A percentile compares a stretch with the other conserved stretches of the same genome.
Evolutionary conservation across 2,113 vertebrate genomes (phyloP).

Genomic region (Strigops habroptila): DNA sequence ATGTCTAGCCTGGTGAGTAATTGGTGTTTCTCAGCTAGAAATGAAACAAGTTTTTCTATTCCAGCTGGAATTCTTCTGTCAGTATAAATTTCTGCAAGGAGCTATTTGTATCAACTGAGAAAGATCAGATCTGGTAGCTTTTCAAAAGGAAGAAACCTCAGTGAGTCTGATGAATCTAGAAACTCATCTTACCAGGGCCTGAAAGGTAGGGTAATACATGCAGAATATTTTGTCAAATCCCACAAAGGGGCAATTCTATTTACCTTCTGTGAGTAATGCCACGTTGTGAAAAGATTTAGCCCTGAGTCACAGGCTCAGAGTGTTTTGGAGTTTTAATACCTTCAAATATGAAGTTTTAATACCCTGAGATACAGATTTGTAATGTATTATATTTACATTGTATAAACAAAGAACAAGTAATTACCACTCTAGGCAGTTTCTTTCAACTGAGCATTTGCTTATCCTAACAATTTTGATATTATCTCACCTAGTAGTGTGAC

Average conservation of each 20-base stretch:
- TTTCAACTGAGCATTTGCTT: neutral
- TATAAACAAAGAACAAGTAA: neutral
- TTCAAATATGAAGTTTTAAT: neutral
- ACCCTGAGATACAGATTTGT: neutral
- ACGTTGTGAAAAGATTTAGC: neutral
- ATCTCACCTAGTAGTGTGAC: neutral
- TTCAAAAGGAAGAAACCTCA: neutral
- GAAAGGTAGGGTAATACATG: neutral
- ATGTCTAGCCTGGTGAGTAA: neutral
- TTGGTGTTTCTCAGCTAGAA: neutral
- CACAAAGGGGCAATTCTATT: neutral
- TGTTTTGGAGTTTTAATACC: neutral
- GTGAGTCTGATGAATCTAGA: neutral
- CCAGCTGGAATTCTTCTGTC: neutral
- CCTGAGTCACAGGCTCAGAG: neutral
- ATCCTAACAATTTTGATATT: neutral
- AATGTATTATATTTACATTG: neutral
- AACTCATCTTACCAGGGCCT: neutral
- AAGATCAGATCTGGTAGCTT: neutral
- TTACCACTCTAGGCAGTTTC: neutral
- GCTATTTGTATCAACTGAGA: neutral
- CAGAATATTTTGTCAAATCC: neutral
- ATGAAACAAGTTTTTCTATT: neutral
- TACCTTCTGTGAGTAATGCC: accelerated
- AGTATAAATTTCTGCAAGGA: neutral